Base-by-base conservation (phyloP, 2,113 vertebrate genomes). In the Oncorhynchus masou region DNA sequence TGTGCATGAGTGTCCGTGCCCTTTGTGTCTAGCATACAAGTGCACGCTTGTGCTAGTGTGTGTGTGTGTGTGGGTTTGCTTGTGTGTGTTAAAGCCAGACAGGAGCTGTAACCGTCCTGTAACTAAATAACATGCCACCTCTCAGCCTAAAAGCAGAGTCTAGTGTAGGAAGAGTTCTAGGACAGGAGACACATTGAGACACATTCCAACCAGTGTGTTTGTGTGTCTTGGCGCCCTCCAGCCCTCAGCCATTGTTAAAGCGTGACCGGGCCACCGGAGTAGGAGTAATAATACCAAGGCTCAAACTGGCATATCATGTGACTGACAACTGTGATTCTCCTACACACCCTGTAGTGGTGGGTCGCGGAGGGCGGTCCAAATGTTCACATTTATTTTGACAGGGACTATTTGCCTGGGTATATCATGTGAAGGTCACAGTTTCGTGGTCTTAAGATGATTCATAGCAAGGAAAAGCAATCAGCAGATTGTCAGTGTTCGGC, bases 181-280 rank as follows among this genome's bases (percentile, higher is more conserved):
- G 39, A 90, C 93, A 92, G 88, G 81, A 95, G 95, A 94, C 92
- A 85, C 90, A 95, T 95, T 97, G 81, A 95, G 95, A 94, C 92
- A 85, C 90, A 95, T 95, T 96, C 93, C 93, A 91, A 65, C 78
- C 76, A 92, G 84, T 91, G 68, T 54, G 90, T 96, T 95, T 96
- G 93, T 96, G 85, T 96, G 94, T 93, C 93, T 97, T 96, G 94
- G 95, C 95, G 80, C 88, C 83, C n/a, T 16, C 77, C 75, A 88
- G 92, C 89, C 91, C 93, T 94, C 76, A 84, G 89, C 92, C 88
- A 94, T 95, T 96, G 95, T 95, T 95, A 93, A 94, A 93, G 94
- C 86, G 89, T 94, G 94, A 92, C 93, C 92, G 90, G 95, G 93
- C 92, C 95, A 95, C 94, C 93, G 83, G 91, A 90, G 91, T 90